Conservation (phyloP, 2,888 invertebrate genomes). For the Machimus atricapillus region DNA sequence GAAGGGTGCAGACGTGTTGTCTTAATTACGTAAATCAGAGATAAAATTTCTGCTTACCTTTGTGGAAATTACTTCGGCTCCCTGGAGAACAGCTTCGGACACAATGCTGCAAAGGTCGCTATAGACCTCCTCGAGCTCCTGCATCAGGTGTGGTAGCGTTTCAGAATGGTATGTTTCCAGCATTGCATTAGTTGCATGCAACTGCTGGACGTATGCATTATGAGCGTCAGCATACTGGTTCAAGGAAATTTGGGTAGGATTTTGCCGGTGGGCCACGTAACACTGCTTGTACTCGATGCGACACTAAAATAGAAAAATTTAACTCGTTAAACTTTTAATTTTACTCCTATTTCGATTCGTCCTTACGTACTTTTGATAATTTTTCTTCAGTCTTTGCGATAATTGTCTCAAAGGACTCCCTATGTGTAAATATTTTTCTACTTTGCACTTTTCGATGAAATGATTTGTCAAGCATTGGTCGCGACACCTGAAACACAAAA, state of each 20-base stretch:
- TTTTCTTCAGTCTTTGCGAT: slow-evolving; percentile 85
- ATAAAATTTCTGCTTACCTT: slow-evolving; percentile 70
- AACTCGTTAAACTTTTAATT: not conserved
- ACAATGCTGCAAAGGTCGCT: slow-evolving; percentile 87
- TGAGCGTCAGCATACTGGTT: slow-evolving; percentile 88
- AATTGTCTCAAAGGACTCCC: slow-evolving; percentile 88
- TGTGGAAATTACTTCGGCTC: slow-evolving; percentile 81
- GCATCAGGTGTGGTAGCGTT: slow-evolving; percentile 83
- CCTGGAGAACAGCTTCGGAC: slow-evolving; percentile 86
- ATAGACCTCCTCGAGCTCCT: slow-evolving; percentile 94
- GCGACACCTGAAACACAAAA: slow-evolving; percentile 68
- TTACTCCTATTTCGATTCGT: not conserved
- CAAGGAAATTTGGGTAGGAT: slow-evolving; percentile 73
- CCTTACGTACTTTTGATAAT: slow-evolving; percentile 69
- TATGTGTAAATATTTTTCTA: slow-evolving; percentile 86
- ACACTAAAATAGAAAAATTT: slow-evolving; percentile 66
- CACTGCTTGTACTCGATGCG: slow-evolving; percentile 88
- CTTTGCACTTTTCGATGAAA: slow-evolving; percentile 92
- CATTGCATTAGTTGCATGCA: slow-evolving; percentile 92
- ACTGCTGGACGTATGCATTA: slow-evolving; percentile 91
- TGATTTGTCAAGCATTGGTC: slow-evolving; percentile 84
- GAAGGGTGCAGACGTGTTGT: not conserved
- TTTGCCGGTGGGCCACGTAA: slow-evolving; percentile 79
- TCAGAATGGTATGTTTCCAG: slow-evolving; percentile 86
- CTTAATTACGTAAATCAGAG: not conserved